A percentile compares a stretch with the other conserved stretches of the same genome.
These are phyloP conservation scores for Eurytoma adleriae DNA, from an alignment of 2,888 invertebrate genomes.

Conservation along the genomic window DNA sequence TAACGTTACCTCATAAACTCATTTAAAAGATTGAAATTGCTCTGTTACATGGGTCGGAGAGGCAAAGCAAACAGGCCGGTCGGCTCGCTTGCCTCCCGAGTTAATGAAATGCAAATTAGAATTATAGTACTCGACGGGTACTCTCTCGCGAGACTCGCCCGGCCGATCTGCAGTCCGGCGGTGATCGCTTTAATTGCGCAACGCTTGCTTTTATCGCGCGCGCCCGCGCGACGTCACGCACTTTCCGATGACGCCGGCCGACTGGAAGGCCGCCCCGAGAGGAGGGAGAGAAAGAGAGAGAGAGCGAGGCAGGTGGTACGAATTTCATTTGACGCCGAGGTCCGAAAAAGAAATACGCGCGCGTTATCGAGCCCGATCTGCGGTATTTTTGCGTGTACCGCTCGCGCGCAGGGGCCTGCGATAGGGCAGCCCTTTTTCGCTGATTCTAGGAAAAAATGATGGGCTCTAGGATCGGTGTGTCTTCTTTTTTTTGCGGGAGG, in stretches of 20 bases:
- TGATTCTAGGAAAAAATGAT: no score
- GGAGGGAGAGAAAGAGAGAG: constrained; percentile 56
- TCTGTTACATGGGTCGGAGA: no score
- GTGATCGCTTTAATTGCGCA: constrained; percentile 21
- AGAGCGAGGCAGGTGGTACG: constrained; percentile 67
- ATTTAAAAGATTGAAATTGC: no score
- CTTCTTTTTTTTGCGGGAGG: no score
- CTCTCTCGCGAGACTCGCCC: no score
- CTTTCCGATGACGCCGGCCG: constrained; percentile 15
- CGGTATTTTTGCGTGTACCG: background rate
- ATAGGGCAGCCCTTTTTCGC: background rate
- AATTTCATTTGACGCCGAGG: constrained; percentile 68
- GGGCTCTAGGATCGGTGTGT: no score
- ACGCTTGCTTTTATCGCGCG: constrained; percentile 41
- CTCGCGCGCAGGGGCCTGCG: background rate
- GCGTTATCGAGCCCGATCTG: background rate
- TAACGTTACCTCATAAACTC: no score
- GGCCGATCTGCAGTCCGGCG: no score
- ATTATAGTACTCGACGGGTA: no score
- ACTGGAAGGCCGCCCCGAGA: constrained; percentile 38
- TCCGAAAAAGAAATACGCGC: constrained; percentile 9
- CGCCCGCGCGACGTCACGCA: background rate
- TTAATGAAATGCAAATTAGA: no score
- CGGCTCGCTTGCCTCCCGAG: no score
- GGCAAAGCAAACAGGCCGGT: no score